Base-by-base conservation (phyloP, 2,888 invertebrate genomes). In the Aphodius sticticus region DNA sequence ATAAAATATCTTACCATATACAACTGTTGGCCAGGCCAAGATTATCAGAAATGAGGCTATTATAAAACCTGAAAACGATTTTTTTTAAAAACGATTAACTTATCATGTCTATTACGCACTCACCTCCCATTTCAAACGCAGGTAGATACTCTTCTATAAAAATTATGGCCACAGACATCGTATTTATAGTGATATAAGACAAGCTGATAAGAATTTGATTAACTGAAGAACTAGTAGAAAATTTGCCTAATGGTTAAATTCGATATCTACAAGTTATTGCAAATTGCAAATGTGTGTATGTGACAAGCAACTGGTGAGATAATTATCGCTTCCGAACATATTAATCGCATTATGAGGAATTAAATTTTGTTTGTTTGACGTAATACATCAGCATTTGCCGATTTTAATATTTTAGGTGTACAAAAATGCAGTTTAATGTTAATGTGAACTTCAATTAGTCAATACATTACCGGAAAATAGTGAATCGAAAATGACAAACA, bases 161-260 rank as follows among this genome's bases (percentile, higher is more conserved):
- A 53, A 53, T 53, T 53, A 26, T 26, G 26, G 26, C 12, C 53
- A 53, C 53, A 53, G 53, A 53, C 53, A 7, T 9, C 9, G 53
- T 53, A 53, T 53, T 53, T 53, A 53, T 53, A 53, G 9, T 53
- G 4, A 12, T 12, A 53, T 53, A 53, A 53, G 53, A 53, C 53
- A 53, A 53, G 53, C 53, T 53, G 53, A 53, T 53, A 53, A 53
- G 53, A 53, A 12, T 12, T 53, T 53, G 53, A 53, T 53, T 7
- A 53, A 53, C 53, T 7, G 53, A 53, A 53, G 53, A 53, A 53
- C 12, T 53, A 53, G 12, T 53, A 9, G 7, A 9, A 12, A 53
- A 53, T 53, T 53, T 53, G 53, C 53, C 53, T 53, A 53, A 53
- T 53, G 53, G 53, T 53, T 53, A 53, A 53, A 53, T 53, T 53